Percentiles rank a stretch among this genome's conserved stretches.
These are phyloP conservation scores for Bombyx mori DNA, from an alignment of 1,140 invertebrate genomes.

Conservation along the genomic window DNA sequence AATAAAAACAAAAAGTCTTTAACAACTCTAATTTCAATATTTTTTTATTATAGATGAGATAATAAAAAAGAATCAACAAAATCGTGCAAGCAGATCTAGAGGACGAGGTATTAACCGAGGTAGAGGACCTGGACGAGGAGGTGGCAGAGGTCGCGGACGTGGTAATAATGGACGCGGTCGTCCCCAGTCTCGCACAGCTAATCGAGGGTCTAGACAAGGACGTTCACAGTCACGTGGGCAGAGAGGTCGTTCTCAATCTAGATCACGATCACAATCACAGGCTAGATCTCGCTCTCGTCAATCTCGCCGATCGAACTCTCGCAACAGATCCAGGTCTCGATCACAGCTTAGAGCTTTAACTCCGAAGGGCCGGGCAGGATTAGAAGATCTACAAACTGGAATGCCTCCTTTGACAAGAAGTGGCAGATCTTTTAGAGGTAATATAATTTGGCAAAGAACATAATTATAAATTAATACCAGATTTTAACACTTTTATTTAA, in stretches of 20 bases:
- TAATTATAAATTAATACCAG: not conserved
- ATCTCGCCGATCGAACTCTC: constrained; percentile 33
- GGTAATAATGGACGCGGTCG: constrained; percentile 26
- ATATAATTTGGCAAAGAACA: not conserved
- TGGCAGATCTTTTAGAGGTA: constrained; percentile 19
- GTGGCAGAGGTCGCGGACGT: constrained; percentile 27
- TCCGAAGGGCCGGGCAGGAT: constrained; percentile 50
- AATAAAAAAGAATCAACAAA: constrained; percentile 43
- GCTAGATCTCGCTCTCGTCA: constrained; percentile 41
- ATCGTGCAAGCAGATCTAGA: constrained; percentile 38
- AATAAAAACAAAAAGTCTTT: no score
- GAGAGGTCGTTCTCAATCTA: constrained; percentile 25
- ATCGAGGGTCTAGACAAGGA: constrained; percentile 24
- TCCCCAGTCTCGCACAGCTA: constrained; percentile 21
- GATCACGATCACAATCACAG: constrained; percentile 25
- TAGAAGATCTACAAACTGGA: constrained; percentile 35
- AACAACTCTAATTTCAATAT: not conserved
- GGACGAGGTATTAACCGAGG: constrained; percentile 39
- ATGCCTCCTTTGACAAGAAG: constrained; percentile 39
- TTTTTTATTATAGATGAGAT: constrained; percentile 48
- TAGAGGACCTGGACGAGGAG: constrained; percentile 30
- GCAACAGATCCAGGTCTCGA: constrained; percentile 42
- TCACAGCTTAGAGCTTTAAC: constrained; percentile 44
- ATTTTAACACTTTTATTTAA: no score
- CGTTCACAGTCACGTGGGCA: constrained; percentile 37